phyloP scores from a whole-genome alignment of 2,113 vertebrate species.

The Myxocyprinus asiaticus region DNA sequence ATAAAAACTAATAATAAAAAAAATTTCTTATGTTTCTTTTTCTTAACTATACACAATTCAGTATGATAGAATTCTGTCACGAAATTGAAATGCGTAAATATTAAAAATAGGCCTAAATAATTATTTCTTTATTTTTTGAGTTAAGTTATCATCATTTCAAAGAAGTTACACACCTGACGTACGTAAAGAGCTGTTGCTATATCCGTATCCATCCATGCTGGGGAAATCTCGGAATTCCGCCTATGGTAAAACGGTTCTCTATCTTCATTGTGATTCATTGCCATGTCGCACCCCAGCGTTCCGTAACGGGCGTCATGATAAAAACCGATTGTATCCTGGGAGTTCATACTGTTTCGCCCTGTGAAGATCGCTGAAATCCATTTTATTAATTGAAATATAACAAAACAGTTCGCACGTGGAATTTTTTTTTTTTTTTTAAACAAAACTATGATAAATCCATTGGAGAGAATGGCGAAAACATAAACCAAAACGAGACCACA shows the following conservation, averaged over 20 bases:
- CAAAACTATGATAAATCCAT: too few relatives aligned
- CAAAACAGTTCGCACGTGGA: not conserved
- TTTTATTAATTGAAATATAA: not conserved
- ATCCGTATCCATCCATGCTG: slow-evolving; percentile 30
- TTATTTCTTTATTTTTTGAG: not conserved
- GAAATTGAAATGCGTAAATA: too few relatives aligned
- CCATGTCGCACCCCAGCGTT: not conserved
- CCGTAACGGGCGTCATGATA: slow-evolving; percentile 8
- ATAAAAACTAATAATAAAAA: too few relatives aligned
- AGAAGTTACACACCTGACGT: slow-evolving; percentile 27
- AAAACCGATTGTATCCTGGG: not conserved
- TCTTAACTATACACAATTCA: too few relatives aligned
- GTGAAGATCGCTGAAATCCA: not conserved
- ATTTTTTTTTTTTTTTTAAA: too few relatives aligned
- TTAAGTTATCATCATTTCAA: not conserved
- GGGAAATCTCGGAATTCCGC: slow-evolving; percentile 9
- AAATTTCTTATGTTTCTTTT: too few relatives aligned
- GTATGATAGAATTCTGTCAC: too few relatives aligned
- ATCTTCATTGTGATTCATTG: slow-evolving; percentile 33
- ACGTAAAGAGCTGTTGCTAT: not conserved
- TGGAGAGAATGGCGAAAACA: not conserved
- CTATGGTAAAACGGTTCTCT: slow-evolving; percentile 5
- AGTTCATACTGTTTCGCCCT: not conserved
- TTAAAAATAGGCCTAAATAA: too few relatives aligned
- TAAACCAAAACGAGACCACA: not conserved